Evolutionary conservation across 2,113 vertebrate genomes (phyloP).

Genomic region (Rhynchopsitta pachyrhyncha): DNA sequence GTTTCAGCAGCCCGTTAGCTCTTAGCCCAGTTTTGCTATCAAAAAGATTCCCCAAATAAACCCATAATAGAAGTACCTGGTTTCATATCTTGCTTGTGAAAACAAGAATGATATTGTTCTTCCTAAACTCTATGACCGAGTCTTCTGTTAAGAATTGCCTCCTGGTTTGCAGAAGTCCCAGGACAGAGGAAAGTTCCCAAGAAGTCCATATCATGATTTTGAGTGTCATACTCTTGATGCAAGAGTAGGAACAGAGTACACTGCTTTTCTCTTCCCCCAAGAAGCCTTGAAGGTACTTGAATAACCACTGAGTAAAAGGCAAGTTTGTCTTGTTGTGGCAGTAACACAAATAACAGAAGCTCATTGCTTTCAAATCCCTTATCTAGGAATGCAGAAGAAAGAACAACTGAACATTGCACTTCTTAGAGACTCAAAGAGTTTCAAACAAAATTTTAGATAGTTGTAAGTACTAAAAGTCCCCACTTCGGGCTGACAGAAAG

Average conservation of each 20-base stretch:
- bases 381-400: neutral
- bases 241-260: fast-evolving
- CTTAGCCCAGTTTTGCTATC: neutral
- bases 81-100: neutral
- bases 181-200: neutral
- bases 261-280: neutral
- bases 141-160: neutral
- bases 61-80: neutral
- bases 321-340: neutral
- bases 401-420: neutral
- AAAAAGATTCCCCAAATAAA: neutral
- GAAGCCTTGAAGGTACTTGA: neutral
- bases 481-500: neutral
- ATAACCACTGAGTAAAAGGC: neutral
- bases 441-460: neutral
- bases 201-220: neutral
- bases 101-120: neutral
- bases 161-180: neutral
- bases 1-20: neutral
- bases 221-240: neutral
- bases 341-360: neutral
- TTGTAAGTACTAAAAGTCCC: neutral
- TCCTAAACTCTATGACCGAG: neutral
- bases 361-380: neutral
- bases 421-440: neutral